Base-by-base conservation (phyloP, 2,113 vertebrate genomes). In the Hippocampus mohnikei region DNA sequence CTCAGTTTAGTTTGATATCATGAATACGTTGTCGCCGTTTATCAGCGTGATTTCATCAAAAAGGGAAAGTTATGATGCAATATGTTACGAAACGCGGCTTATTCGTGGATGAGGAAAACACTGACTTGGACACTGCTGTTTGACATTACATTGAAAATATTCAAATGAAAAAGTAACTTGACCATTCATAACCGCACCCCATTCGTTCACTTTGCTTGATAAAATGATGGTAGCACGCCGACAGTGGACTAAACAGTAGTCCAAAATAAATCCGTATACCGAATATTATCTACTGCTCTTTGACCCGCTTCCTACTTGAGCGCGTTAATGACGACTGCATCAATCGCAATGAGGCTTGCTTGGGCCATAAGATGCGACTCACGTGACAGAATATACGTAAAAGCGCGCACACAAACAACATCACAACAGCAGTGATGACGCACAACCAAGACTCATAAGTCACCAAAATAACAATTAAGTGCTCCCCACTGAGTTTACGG, bases 31-130 rank as follows among this genome's bases (percentile, higher is more conserved):
- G 8, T 8, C 10, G 8, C 41, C 41, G 2, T 10, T 42, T 42
- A n/a, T 42, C 29, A 42, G 9, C 10, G 8, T 2, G 7, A 41
- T 41, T 41, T 1, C 7, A 41, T 41, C 41, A 41, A 41, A 41
- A 41, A 41, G 2, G 41, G 41, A 41, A 11, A 25, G 55, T 56
- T 27, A 56, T 12, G 55, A 25, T 10, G 23, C 12, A 56, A 56
- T 13, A 9, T 41, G 40, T 59, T 59, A 15, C 13, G 27, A 29
- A 33, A 0, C 18, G 27, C 15, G 16, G 16, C 15, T 60, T 33
- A 33, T 60, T 58, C 3, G 27, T 25, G 13, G 15, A 18, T 79
- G 56, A 66, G 53, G 69, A 42, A 56, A 55, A 71, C 7, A 8
- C 8, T 29, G 25, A 29, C 16, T 33, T 60, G 13, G 15, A 8